These are phyloP conservation scores for Spisula solida DNA, from an alignment of 2,888 invertebrate genomes.

Conservation along the genomic window DNA sequence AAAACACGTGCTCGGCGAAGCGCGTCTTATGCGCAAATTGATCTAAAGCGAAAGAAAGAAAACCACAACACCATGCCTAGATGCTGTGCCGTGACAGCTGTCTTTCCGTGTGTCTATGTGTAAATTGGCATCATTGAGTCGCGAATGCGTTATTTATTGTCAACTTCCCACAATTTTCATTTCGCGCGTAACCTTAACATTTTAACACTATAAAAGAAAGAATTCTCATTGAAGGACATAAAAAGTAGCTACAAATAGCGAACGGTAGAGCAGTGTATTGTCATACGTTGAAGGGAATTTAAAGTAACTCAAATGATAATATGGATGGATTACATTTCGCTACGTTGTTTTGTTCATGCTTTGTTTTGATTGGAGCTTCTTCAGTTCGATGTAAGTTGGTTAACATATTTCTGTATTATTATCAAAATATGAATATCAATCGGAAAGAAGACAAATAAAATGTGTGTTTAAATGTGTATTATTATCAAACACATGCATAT, in stretches of 20 bases:
- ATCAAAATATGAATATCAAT: too few relatives aligned
- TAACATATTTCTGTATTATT: neutral
- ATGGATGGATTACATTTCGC: neutral
- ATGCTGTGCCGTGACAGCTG: constrained; percentile 15
- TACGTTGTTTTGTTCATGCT: neutral
- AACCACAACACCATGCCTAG: neutral
- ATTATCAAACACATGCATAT: too few relatives aligned
- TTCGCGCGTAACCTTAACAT: neutral
- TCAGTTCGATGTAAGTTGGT: neutral
- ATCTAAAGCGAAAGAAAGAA: constrained; percentile 11
- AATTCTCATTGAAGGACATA: neutral
- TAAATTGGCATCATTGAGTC: neutral
- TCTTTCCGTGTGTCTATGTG: neutral
- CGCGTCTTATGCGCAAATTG: neutral
- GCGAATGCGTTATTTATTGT: neutral
- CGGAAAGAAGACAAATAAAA: too few relatives aligned
- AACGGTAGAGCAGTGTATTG: neutral
- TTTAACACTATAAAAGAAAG: neutral
- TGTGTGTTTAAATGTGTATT: too few relatives aligned
- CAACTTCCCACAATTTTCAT: neutral
- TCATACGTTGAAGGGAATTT: neutral
- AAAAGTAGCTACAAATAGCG: neutral
- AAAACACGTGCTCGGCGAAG: constrained; percentile 16
- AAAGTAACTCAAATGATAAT: neutral
- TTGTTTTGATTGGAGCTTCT: neutral